Conservation (phyloP, 2,113 vertebrate genomes). For the Brachypteracias leptosomus region DNA sequence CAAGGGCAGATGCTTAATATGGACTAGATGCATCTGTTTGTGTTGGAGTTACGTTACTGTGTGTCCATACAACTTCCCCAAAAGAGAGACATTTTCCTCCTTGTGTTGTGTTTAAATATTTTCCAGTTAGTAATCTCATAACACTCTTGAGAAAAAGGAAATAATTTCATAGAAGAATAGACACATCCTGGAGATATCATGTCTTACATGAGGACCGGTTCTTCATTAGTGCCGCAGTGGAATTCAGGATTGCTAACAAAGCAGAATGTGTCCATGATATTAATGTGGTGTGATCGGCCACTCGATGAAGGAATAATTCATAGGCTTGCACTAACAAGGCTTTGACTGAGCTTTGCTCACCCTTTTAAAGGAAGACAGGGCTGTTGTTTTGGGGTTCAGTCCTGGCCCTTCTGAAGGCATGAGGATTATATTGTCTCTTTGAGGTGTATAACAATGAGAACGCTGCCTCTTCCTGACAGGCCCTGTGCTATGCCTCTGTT, state of each 20-base stretch:
- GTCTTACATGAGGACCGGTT: conserved; percentile 16
- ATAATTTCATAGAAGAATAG: conserved; percentile 17
- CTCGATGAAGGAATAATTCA: conserved; percentile 38
- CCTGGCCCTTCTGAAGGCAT: conserved; percentile 37
- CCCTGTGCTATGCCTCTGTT: conserved; percentile 69
- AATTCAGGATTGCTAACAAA: conserved; percentile 45
- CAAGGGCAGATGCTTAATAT: background rate
- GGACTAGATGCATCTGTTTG: background rate
- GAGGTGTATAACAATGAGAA: conserved; percentile 61
- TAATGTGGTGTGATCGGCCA: conserved; percentile 16
- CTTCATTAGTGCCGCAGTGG: conserved; percentile 31
- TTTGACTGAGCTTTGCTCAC: conserved; percentile 47
- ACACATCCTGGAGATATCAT: background rate
- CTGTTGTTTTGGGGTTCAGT: conserved; percentile 65
- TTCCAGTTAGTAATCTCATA: conserved; percentile 26
- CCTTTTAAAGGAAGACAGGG: conserved; percentile 15
- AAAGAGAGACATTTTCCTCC: background rate
- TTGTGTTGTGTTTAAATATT: conserved; percentile 36
- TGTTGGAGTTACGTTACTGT: background rate
- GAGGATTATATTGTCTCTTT: conserved; percentile 56
- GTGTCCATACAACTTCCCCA: background rate
- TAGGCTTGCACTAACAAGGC: conserved; percentile 18
- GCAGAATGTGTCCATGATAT: conserved; percentile 45
- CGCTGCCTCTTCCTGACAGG: conserved; percentile 53
- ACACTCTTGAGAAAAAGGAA: background rate